Base-by-base conservation (phyloP, 1,140 invertebrate genomes). In the Eriocheir sinensis region DNA sequence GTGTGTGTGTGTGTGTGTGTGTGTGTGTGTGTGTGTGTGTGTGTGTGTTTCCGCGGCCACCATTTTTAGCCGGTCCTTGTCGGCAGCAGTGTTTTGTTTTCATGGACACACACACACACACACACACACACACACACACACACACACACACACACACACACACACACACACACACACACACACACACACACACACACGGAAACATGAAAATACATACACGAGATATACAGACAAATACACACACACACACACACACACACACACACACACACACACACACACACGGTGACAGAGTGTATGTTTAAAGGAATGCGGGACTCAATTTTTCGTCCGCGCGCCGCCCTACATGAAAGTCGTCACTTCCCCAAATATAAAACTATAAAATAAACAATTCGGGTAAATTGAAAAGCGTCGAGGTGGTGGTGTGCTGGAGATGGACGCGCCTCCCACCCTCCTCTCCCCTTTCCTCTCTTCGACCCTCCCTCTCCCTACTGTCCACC, bases 111-210 rank as follows among this genome's bases (percentile, higher is more conserved):
- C 30, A 88, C 34, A 30, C 38, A 88, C 30, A 88, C 83, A 86
- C 83, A 86, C 83, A 86, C 83, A 86, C 83, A 86, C 83, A 86
- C 83, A 86, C 83, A 86, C 83, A 86, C 83, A 86, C 83, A 86
- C 83, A 86, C 83, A 86, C 83, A 86, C 83, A 41, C 83, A 86
- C 83, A 86, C 83, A 41, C 83, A 86, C 83, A 86, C 83, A 41
- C 83, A 86, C 83, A 86, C 83, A 41, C 83, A 86, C 83, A 86
- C 83, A 41, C 83, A 86, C 83, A 86, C 83, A 41, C 83, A 86
- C 83, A 86, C 83, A 41, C 83, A 86, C 44, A 48, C 44, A 48
- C 44, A 48, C 44, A 48, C 44, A 48, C 44, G 15, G 4, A 48
- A 4, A 48, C 44, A 48, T 15, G 15, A 4, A 48, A 4, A 48